phyloP scores from a whole-genome alignment of 2,113 vertebrate genomes.

The Zootoca vivipara region DNA sequence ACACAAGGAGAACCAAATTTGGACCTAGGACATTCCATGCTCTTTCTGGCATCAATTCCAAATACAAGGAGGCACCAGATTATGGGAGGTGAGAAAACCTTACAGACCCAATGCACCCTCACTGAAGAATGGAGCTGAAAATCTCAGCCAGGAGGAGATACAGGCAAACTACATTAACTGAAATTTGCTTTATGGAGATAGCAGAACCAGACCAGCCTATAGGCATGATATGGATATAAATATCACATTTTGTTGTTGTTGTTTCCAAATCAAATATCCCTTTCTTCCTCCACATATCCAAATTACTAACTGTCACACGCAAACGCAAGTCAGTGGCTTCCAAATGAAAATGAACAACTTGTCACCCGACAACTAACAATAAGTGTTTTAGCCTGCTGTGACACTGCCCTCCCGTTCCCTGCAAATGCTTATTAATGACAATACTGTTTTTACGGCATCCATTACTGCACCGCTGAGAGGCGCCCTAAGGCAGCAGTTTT shows the following conservation, averaged over 20 bases:
- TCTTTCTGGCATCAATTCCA: no score
- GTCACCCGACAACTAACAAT: constrained; percentile 36
- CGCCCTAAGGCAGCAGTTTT: constrained; percentile 43
- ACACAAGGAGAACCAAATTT: neutral
- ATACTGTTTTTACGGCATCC: constrained; percentile 39
- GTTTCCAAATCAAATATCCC: constrained; percentile 19
- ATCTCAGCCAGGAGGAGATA: constrained; percentile 14
- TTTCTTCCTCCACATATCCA: constrained; percentile 26
- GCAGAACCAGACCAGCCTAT: constrained; percentile 21
- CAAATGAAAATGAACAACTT: neutral
- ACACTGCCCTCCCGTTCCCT: neutral
- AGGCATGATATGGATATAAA: constrained; percentile 36
- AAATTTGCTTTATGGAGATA: constrained; percentile 29
- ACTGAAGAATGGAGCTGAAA: neutral
- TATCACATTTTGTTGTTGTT: neutral
- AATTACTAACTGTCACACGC: neutral
- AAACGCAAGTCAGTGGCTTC: constrained; percentile 2
- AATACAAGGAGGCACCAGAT: neutral
- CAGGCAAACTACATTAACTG: neutral
- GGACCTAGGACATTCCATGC: no score
- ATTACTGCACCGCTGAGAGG: constrained; percentile 14
- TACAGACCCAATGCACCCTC: neutral
- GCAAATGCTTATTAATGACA: constrained; percentile 36
- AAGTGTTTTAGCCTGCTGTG: constrained; percentile 36
- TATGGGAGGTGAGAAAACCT: neutral